Conservation (phyloP, 2,113 vertebrate genomes). For the Peromyscus polionotus region DNA sequence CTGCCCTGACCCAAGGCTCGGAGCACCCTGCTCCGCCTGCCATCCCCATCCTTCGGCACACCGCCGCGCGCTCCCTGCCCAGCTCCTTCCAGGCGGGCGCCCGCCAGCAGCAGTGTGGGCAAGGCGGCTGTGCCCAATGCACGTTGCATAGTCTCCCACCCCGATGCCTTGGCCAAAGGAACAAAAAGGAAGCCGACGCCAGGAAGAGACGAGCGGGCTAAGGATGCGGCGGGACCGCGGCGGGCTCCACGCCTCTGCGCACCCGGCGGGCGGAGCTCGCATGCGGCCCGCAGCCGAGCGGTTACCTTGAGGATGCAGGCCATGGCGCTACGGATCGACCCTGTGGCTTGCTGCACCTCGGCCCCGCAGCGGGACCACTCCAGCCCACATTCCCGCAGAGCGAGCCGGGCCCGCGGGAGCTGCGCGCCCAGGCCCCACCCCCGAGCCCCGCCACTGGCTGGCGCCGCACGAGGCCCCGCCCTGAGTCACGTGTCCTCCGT, state of each 20-base stretch:
- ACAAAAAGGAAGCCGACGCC: constrained; percentile 83
- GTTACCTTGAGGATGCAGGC: constrained; percentile 92
- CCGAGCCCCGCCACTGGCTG: constrained; percentile 85
- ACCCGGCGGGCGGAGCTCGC: constrained; percentile 80
- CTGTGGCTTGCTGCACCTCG: constrained; percentile 83
- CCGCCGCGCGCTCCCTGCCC: constrained; percentile 77
- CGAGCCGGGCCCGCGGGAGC: constrained; percentile 52
- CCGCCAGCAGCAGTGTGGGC: constrained; percentile 80
- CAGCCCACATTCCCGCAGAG: constrained; percentile 38
- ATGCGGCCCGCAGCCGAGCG: constrained; percentile 84
- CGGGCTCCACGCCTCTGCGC: constrained; percentile 78
- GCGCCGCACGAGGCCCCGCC: constrained; percentile 82
- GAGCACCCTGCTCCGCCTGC: constrained; percentile 48
- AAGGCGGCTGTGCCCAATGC: constrained; percentile 80
- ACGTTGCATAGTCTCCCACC: constrained; percentile 82
- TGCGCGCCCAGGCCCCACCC: constrained; percentile 85
- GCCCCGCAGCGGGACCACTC: constrained; percentile 76
- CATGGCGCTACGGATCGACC: constrained; percentile 85
- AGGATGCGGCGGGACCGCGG: constrained; percentile 82
- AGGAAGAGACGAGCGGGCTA: constrained; percentile 77
- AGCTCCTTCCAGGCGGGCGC: constrained; percentile 81
- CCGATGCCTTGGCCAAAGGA: constrained; percentile 79
- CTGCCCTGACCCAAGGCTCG: background rate
- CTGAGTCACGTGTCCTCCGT: constrained; percentile 82
- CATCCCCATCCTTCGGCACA: constrained; percentile 60